phyloP scores from a whole-genome alignment of 1,140 invertebrate genomes.

The Euwallacea similis region DNA sequence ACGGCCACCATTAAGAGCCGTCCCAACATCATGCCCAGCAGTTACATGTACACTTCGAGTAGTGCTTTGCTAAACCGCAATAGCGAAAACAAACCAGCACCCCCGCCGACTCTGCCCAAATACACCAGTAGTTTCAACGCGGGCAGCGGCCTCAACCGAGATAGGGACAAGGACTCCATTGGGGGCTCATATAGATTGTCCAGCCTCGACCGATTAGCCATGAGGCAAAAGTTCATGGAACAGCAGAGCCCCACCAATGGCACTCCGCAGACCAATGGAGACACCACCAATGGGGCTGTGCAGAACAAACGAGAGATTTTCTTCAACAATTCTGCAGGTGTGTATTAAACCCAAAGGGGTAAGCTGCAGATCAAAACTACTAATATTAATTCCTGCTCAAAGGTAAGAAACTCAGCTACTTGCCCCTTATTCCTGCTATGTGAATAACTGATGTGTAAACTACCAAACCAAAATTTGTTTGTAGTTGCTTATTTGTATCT shows the following conservation, averaged over 20 bases:
- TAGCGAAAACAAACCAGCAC: constrained; percentile 56
- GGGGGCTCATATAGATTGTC: constrained; percentile 63
- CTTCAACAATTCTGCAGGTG: constrained; percentile 41
- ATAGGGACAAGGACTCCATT: constrained; percentile 58
- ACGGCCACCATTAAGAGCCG: constrained; percentile 53
- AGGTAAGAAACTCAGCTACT: too few relatives aligned
- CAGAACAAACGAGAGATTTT: constrained; percentile 54
- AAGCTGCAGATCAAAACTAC: too few relatives aligned
- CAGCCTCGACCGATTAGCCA: constrained; percentile 66
- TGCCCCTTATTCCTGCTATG: too few relatives aligned
- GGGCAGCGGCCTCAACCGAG: constrained; percentile 56
- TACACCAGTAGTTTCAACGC: constrained; percentile 63
- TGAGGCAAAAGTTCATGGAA: constrained; percentile 67
- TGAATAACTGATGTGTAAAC: too few relatives aligned
- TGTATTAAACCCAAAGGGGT: too few relatives aligned
- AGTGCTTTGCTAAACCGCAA: constrained; percentile 52
- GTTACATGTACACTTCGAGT: constrained; percentile 54
- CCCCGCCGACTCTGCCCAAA: constrained; percentile 64
- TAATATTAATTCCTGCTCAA: too few relatives aligned
- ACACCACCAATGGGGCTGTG: constrained; percentile 37
- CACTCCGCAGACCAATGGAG: constrained; percentile 45
- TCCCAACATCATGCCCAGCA: constrained; percentile 54
- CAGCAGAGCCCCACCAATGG: constrained; percentile 48
- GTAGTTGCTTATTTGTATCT: too few relatives aligned
- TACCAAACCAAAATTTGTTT: too few relatives aligned